phyloP scores from a whole-genome alignment of 2,888 invertebrate genomes.

The Cabera pusaria region DNA sequence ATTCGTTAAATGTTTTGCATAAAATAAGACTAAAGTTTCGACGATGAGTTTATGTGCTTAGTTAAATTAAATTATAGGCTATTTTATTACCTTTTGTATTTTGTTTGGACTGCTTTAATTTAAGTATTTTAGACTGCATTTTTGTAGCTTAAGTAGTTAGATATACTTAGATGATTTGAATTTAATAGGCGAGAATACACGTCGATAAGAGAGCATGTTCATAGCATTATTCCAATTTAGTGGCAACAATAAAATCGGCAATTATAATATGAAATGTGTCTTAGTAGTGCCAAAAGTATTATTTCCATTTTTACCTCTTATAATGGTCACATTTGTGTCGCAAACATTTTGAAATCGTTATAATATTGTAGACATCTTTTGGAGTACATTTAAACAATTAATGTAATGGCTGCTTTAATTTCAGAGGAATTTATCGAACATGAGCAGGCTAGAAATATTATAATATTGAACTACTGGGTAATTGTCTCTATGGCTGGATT shows the following conservation, averaged over 20 bases:
- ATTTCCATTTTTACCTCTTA: conserved; percentile 38
- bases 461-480: too few relatives aligned
- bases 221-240: too few relatives aligned
- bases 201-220: too few relatives aligned
- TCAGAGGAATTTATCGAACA: too few relatives aligned
- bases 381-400: conserved; percentile 12
- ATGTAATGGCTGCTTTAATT: too few relatives aligned
- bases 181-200: neutral
- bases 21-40: too few relatives aligned
- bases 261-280: conserved; percentile 50
- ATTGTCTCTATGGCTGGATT: too few relatives aligned
- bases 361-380: conserved; percentile 4
- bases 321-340: conserved; percentile 26
- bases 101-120: conserved; percentile 44
- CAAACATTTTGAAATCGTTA: conserved; percentile 10
- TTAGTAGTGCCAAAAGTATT: conserved; percentile 64
- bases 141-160: conserved; percentile 30
- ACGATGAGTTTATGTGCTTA: too few relatives aligned
- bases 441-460: too few relatives aligned
- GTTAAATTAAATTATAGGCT: conserved; percentile 6
- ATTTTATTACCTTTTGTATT: conserved; percentile 8
- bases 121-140: conserved; percentile 44
- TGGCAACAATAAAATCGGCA: conserved; percentile 16
- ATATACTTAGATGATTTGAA: conserved; percentile 15
- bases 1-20: conserved; percentile 5